Conservation (phyloP, 1,140 invertebrate genomes). For the Polypedilum vanderplanki region DNA sequence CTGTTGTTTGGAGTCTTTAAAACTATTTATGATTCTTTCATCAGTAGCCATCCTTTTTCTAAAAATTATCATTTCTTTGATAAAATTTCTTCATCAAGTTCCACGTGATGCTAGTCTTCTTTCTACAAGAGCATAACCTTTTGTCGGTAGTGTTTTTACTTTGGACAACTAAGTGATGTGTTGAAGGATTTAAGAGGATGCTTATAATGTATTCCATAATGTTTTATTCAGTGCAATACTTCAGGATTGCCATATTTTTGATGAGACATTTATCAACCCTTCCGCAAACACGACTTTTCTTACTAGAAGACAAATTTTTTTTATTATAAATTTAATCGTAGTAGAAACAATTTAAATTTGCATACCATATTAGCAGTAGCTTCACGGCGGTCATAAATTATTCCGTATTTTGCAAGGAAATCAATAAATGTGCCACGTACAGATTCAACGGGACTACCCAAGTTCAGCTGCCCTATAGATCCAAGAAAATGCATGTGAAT, state of each 20-base stretch:
- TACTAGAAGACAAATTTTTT: slow-evolving; percentile 28
- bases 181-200: slow-evolving; percentile 17
- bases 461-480: slow-evolving; percentile 61
- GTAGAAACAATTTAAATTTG: neutral
- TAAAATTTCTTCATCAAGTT: slow-evolving; percentile 17
- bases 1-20: neutral
- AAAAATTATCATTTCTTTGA: slow-evolving; percentile 6
- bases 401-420: slow-evolving; percentile 45
- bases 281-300: slow-evolving; percentile 29
- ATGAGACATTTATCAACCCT: slow-evolving; percentile 30
- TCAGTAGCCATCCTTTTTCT: neutral
- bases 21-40: neutral
- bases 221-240: neutral
- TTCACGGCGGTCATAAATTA: slow-evolving; percentile 58
- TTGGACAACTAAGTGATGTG: neutral
- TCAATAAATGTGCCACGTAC: slow-evolving; percentile 47
- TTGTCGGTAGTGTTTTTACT: neutral
- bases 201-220: neutral
- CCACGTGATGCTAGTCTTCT: neutral
- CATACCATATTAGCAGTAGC: slow-evolving; percentile 47
- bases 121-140: neutral
- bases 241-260: neutral
- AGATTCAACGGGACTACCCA: slow-evolving; percentile 44
- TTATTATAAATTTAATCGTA: neutral
- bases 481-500: slow-evolving; percentile 51